Percentiles rank a stretch among this genome's conserved stretches.
These are phyloP conservation scores for Rhogogaster chlorosoma DNA, from an alignment of 2,888 invertebrate species.

Conservation along the genomic window DNA sequence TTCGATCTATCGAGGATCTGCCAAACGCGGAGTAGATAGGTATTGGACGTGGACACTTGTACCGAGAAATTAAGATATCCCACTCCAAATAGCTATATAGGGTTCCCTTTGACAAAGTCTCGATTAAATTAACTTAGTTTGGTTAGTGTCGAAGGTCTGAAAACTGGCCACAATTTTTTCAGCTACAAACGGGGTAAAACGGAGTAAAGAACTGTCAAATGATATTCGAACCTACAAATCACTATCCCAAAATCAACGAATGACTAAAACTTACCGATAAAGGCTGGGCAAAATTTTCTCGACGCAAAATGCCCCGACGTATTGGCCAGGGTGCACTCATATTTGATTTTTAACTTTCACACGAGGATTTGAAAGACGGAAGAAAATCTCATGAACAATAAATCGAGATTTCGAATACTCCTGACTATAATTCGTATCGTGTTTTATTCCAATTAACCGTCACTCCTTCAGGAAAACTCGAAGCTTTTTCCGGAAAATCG, in stretches of 20 bases:
- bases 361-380: background rate
- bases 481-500: background rate
- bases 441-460: background rate
- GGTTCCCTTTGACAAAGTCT: background rate
- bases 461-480: background rate
- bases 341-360: slow-evolving; percentile 22
- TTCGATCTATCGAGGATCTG: slow-evolving; percentile 23
- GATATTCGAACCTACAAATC: background rate
- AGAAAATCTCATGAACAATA: background rate
- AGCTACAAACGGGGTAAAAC: too few species aligned
- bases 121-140: background rate
- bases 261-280: slow-evolving; percentile 58
- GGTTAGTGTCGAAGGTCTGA: too few species aligned
- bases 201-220: background rate
- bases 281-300: slow-evolving; percentile 71
- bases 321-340: slow-evolving; percentile 88
- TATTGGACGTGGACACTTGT: background rate
- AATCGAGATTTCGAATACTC: background rate
- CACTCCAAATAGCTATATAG: background rate
- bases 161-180: background rate
- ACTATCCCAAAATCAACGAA: background rate
- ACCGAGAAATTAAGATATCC: background rate
- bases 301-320: slow-evolving; percentile 81
- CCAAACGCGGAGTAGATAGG: background rate
- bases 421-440: background rate